Percentiles rank a stretch among this genome's conserved stretches.
Evolutionary conservation across 2,113 vertebrate species (phyloP).

Genomic region (Chionodraco myersi): DNA sequence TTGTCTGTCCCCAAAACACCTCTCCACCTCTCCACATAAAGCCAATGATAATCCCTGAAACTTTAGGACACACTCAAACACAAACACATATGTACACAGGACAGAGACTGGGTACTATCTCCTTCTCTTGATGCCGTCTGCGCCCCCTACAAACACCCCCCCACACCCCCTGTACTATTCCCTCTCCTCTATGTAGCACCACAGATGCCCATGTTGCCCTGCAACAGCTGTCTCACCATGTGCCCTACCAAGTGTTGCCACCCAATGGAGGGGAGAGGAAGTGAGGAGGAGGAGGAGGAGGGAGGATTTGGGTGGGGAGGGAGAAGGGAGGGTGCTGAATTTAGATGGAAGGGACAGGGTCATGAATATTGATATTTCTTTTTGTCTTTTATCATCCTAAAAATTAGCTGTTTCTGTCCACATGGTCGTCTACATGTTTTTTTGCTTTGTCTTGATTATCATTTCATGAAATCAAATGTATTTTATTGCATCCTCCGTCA

Average conservation of each 20-base stretch:
- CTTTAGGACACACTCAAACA: slow-evolving; percentile 28
- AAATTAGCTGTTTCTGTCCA: slow-evolving; percentile 27
- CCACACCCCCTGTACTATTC: slow-evolving; percentile 42
- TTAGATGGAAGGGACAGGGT: slow-evolving; percentile 71
- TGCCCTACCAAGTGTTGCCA: slow-evolving; percentile 86
- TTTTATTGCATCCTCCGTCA: slow-evolving; percentile 28
- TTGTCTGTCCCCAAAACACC: slow-evolving; percentile 15
- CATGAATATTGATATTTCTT: slow-evolving; percentile 80
- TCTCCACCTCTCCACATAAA: neutral
- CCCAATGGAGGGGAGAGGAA: slow-evolving; percentile 79
- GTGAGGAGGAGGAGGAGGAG: slow-evolving; percentile 56
- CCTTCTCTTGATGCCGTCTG: slow-evolving; percentile 46
- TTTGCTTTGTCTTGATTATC: slow-evolving; percentile 40
- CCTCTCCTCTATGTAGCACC: slow-evolving; percentile 68
- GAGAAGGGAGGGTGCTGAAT: slow-evolving; percentile 62
- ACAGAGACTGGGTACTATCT: slow-evolving; percentile 33
- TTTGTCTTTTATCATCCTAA: slow-evolving; percentile 42
- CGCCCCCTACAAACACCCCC: slow-evolving; percentile 31
- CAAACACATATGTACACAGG: slow-evolving; percentile 47
- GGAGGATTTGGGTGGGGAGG: slow-evolving; percentile 57
- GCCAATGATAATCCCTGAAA: slow-evolving; percentile 29
- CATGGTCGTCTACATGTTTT: slow-evolving; percentile 2
- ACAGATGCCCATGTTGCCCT: slow-evolving; percentile 85
- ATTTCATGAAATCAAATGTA: slow-evolving; percentile 12
- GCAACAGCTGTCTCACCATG: slow-evolving; percentile 88